Base-by-base conservation (phyloP, 1,140 invertebrate genomes). In the Drosophila micromelanica region DNA sequence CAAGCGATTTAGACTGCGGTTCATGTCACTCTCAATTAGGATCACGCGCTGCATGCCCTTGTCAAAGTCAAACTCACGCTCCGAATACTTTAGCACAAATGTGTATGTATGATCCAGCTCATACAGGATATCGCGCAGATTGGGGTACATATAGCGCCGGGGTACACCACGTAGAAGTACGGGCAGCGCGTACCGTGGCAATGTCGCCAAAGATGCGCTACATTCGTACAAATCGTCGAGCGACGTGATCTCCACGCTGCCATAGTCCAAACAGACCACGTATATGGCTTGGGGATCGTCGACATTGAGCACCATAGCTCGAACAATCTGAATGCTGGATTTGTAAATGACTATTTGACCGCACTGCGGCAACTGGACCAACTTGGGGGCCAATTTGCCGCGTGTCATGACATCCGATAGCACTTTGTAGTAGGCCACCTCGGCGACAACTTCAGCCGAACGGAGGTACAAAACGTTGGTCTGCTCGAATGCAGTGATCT, bases 401-500 rank as follows among this genome's bases (percentile, higher is more conserved):
- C 48, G 5, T 23, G 55, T 55, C 52, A 61, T 32, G 23, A 91
- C 54, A 27, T 80, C 67, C 0, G 51, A 30, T 0, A 87, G 45
- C 4, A 89, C 62, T 6, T 60, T 17, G n/a, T 51, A 59, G 74
- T 92, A 85, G 12, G 77, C 81, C 5, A 92, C 62, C 4, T 82
- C 48, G 11, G 52, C 43, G 1, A 38, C 37, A 5, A 52, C 23
- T 1, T 74, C 69, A 2, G 67, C 59, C 12, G 91, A 78, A 7
- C 85, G 79, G 15, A 92, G 62, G 55, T 90, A 92, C 5, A 85
- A 57, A 9, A 91, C 62, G 51, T 91, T 90, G 1, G 72, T 78
- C 49, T 91, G 90, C 15, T 71, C 67, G 8, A 92, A 81, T 1
- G 85, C 69, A 0, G 91, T 91, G 13, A 92, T 85, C 8, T 65